Evolutionary conservation across 2,797 vertebrate species (phyloP).

Genomic region (Lutjanus argentimaculatus): DNA sequence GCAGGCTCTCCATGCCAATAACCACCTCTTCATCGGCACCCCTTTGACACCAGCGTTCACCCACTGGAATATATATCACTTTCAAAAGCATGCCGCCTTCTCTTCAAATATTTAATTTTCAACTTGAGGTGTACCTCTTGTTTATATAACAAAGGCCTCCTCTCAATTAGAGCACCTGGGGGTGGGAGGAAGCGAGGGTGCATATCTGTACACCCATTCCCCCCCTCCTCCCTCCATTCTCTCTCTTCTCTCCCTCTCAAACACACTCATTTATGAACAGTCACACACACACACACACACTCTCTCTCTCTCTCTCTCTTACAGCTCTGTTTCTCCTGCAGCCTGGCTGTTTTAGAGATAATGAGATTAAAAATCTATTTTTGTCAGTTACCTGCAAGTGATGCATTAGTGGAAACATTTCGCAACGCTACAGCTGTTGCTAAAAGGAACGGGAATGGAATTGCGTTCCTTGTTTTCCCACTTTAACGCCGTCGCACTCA

Average conservation of each 20-base stretch:
- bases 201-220: constrained; percentile 49
- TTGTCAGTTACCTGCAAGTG: constrained; percentile 66
- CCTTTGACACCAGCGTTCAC: constrained; percentile 65
- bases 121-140: constrained; percentile 71
- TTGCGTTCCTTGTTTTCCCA: constrained; percentile 30
- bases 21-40: constrained; percentile 71
- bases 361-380: constrained; percentile 75
- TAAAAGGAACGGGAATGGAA: constrained; percentile 53
- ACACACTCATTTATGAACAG: constrained; percentile 47
- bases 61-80: constrained; percentile 66
- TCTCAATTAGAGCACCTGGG: constrained; percentile 71
- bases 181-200: constrained; percentile 57
- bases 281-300: constrained; percentile 27
- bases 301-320: constrained; percentile 13
- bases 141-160: constrained; percentile 79
- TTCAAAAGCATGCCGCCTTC: constrained; percentile 55
- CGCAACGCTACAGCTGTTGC: constrained; percentile 38
- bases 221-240: constrained; percentile 4
- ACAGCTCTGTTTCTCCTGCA: constrained; percentile 13
- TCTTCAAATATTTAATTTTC: constrained; percentile 77
- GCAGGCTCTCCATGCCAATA: constrained; percentile 72
- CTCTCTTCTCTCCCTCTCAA: constrained; percentile 47
- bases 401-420: constrained; percentile 61
- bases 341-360: constrained; percentile 64
- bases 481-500: constrained; percentile 43